phyloP scores from a whole-genome alignment of 2,888 invertebrate genomes.

The Brachypalpus laphriformis region DNA sequence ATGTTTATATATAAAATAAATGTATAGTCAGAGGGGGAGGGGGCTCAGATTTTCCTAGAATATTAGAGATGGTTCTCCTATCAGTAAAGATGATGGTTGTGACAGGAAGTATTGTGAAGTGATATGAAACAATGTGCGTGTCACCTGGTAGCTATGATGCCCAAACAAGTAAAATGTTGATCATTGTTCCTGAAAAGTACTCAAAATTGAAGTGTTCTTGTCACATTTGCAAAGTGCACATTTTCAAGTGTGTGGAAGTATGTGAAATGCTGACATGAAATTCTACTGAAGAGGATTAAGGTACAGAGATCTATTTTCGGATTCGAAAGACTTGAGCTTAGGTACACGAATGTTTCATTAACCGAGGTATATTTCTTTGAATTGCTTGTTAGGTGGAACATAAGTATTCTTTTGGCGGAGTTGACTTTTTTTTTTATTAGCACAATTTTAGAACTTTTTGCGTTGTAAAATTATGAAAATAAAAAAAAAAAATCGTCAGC shows the following conservation, averaged over 20 bases:
- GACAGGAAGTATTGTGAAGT: background rate
- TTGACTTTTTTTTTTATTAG: background rate
- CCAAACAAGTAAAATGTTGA: background rate
- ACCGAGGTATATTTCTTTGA: background rate
- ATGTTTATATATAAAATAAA: background rate
- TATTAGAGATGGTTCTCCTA: background rate
- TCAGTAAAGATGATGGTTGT: background rate
- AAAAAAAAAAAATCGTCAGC: too few species aligned
- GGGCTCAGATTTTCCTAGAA: background rate
- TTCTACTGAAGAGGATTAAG: background rate
- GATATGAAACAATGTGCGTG: background rate
- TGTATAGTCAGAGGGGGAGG: too few species aligned
- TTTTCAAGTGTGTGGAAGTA: background rate
- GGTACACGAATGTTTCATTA: background rate
- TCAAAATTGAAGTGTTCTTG: constrained; percentile 41
- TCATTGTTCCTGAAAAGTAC: background rate
- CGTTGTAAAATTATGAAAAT: too few species aligned
- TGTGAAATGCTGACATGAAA: background rate
- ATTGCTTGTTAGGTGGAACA: background rate
- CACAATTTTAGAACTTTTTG: too few species aligned
- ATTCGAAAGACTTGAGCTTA: background rate
- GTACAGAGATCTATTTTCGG: constrained; percentile 15
- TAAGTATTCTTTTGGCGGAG: background rate
- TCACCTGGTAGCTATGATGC: background rate
- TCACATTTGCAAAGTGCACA: constrained; percentile 20